Evolutionary conservation across 2,113 vertebrate species (phyloP).

Genomic region (Candoia aspera): DNA sequence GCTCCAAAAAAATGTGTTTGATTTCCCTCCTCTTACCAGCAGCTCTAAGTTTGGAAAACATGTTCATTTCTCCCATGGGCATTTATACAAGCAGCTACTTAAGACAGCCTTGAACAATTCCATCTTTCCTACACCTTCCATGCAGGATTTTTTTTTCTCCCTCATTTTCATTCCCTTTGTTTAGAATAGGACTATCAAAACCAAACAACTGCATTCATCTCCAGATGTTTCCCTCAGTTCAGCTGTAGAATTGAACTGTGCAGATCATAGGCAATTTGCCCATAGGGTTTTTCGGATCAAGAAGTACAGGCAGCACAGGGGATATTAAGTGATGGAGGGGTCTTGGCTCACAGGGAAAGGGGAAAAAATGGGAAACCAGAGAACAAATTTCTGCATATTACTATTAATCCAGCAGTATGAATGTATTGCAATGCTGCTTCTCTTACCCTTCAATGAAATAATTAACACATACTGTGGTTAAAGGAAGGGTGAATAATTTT

Average conservation of each 20-base stretch:
- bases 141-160: neutral
- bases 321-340: neutral
- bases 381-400: neutral
- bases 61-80: slow-evolving; percentile 29
- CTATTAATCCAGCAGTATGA: neutral
- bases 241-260: neutral
- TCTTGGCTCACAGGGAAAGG: neutral
- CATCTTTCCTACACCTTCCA: slow-evolving; percentile 16
- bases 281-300: neutral
- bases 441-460: neutral
- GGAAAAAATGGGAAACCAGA: neutral
- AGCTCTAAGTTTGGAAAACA: slow-evolving; percentile 36
- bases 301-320: neutral
- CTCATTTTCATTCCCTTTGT: neutral
- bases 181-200: slow-evolving; percentile 1
- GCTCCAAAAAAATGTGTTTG: slow-evolving; percentile 40
- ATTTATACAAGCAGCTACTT: neutral
- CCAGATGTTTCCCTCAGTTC: neutral
- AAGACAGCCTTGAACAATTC: slow-evolving; percentile 20
- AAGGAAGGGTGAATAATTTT: neutral
- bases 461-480: neutral
- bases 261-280: neutral
- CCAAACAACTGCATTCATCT: neutral
- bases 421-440: neutral
- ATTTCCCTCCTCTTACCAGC: slow-evolving; percentile 5